Conservation (phyloP, 1,140 invertebrate genomes). For the Acromyrmex echinatior region DNA sequence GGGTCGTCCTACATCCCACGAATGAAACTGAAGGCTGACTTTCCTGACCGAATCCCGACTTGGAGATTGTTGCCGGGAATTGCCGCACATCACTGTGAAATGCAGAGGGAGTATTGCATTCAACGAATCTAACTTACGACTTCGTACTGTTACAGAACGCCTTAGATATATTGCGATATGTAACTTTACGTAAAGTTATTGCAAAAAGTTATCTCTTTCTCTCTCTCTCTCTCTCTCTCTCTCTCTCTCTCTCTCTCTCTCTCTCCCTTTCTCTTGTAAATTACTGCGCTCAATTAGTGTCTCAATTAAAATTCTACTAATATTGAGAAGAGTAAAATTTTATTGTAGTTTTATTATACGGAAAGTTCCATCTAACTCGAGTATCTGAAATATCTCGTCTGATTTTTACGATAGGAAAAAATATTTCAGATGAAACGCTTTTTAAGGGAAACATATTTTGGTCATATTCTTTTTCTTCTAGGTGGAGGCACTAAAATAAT, state of each 20-base stretch:
- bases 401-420: no score
- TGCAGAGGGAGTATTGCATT: neutral
- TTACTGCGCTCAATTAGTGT: neutral
- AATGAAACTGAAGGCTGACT: constrained; percentile 42
- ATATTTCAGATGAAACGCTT: no score
- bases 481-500: no score
- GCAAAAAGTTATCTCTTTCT: neutral
- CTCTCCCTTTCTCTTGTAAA: neutral
- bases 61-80: constrained; percentile 34
- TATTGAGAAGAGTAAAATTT: constrained; percentile 4
- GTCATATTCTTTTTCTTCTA: no score
- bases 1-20: neutral
- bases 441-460: no score
- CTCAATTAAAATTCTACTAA: neutral
- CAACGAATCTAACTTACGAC: constrained; percentile 16
- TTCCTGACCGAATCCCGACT: constrained; percentile 24
- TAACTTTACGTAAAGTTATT: neutral
- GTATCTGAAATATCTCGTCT: no score
- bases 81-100: neutral
- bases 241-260: no score
- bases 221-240: no score
- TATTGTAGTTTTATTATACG: neutral
- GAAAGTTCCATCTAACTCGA: neutral
- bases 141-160: neutral
- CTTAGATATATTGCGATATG: neutral